These are phyloP conservation scores for Bufo bufo DNA, from an alignment of 2,113 vertebrate genomes.

Conservation along the genomic window DNA sequence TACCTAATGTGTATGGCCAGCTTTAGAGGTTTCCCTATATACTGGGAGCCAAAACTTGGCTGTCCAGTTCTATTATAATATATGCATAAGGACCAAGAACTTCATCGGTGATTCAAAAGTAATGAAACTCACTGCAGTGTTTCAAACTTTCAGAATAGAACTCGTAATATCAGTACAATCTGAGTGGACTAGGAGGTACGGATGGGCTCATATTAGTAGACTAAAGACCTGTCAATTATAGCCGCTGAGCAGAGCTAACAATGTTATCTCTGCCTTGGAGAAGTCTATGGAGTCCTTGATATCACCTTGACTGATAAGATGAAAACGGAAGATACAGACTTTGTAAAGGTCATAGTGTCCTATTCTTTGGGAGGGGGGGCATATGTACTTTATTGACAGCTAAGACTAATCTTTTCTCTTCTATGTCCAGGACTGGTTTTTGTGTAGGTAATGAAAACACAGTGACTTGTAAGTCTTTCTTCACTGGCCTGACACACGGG, in stretches of 20 bases:
- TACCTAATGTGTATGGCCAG: too few relatives aligned
- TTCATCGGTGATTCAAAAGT: not conserved
- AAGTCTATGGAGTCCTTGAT: constrained; percentile 23
- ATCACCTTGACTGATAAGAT: constrained; percentile 61
- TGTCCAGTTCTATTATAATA: not conserved
- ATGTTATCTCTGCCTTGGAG: constrained; percentile 45
- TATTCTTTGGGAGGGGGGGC: constrained; percentile 29
- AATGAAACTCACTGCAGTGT: not conserved
- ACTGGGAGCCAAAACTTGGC: not conserved
- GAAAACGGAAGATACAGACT: constrained; percentile 37
- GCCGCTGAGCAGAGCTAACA: constrained; percentile 37
- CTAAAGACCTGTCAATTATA: constrained; percentile 35
- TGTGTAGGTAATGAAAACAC: constrained; percentile 18
- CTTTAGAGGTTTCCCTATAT: too few relatives aligned
- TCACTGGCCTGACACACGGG: constrained; percentile 60
- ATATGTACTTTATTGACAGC: constrained; percentile 46
- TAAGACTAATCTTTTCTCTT: constrained; percentile 37
- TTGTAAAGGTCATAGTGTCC: not conserved
- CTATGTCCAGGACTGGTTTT: constrained; percentile 1
- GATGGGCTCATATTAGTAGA: constrained; percentile 6
- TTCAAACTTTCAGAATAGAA: not conserved
- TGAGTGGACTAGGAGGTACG: constrained; percentile 13
- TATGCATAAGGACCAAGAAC: not conserved
- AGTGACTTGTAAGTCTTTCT: constrained; percentile 41
- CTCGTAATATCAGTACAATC: not conserved